A percentile compares a stretch with the other conserved stretches of the same genome.
phyloP scores from a whole-genome alignment of 2,113 vertebrate species.

The Antigone vipio region DNA sequence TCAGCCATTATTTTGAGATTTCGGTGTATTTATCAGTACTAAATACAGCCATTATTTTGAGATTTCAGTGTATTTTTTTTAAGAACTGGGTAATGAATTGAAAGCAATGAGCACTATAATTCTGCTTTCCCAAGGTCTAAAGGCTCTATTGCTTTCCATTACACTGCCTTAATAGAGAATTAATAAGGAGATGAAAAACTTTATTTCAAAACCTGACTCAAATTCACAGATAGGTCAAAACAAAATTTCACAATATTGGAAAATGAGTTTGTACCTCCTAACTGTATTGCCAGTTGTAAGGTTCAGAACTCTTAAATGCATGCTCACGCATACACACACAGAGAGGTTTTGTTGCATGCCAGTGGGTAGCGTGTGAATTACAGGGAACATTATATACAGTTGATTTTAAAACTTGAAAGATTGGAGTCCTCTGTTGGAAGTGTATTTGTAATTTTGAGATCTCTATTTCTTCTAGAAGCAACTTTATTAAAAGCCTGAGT shows the following conservation, averaged over 20 bases:
- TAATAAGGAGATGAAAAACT: neutral
- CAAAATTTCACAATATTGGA: neutral
- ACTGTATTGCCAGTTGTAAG: neutral
- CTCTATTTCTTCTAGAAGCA: neutral
- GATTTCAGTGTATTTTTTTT: neutral
- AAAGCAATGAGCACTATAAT: neutral
- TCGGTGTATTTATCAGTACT: too few relatives aligned
- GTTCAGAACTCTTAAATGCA: neutral
- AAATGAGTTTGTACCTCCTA: neutral
- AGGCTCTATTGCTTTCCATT: neutral
- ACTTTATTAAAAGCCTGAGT: neutral
- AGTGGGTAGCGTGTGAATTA: neutral
- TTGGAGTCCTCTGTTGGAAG: neutral
- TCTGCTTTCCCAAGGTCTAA: neutral
- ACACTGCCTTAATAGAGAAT: neutral
- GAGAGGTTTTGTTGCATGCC: neutral
- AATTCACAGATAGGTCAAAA: neutral
- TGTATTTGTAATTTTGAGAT: neutral
- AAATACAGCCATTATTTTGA: neutral
- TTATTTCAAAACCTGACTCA: neutral
- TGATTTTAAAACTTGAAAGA: neutral
- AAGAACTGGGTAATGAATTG: neutral
- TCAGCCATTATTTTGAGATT: neutral
- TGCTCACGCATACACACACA: fast-evolving
- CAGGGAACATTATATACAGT: neutral